Evolutionary conservation across 2,888 invertebrate genomes (phyloP).

Genomic region (Heliconius charithonia): DNA sequence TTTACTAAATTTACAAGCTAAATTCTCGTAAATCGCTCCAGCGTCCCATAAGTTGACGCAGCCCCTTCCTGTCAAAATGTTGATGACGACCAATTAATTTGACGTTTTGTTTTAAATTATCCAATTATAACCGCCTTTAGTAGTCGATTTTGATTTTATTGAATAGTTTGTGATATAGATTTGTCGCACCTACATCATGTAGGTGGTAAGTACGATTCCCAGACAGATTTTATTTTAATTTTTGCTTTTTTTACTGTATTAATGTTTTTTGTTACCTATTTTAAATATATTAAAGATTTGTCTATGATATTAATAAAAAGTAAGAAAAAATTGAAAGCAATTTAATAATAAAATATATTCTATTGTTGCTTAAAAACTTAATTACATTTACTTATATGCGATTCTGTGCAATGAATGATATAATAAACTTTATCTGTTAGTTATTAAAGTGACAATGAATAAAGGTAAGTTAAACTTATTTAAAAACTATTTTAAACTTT

Average conservation of each 20-base stretch:
- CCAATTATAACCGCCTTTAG: slow-evolving; percentile 44
- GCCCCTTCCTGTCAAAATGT: slow-evolving; percentile 51
- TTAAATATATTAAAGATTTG: no score
- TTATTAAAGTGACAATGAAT: no score
- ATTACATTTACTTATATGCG: no score
- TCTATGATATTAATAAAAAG: no score
- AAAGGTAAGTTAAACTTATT: no score
- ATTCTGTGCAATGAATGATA: neutral
- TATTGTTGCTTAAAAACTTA: no score
- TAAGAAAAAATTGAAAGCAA: no score
- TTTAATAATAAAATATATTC: no score
- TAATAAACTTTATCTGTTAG: neutral
- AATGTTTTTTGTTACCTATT: neutral
- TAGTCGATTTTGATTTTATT: neutral
- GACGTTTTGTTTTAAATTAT: slow-evolving; percentile 56
- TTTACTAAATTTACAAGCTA: slow-evolving; percentile 16
- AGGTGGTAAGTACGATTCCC: neutral
- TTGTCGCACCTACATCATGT: no score
- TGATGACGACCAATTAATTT: slow-evolving; percentile 55
- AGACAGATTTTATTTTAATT: neutral
- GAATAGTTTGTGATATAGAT: neutral
- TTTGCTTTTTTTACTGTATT: neutral
- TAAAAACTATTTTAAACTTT: neutral
- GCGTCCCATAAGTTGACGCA: slow-evolving; percentile 25
- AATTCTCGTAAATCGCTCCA: slow-evolving; percentile 10